These are phyloP conservation scores for Pectinophora gossypiella DNA, from an alignment of 1,140 invertebrate species.

Conservation along the genomic window DNA sequence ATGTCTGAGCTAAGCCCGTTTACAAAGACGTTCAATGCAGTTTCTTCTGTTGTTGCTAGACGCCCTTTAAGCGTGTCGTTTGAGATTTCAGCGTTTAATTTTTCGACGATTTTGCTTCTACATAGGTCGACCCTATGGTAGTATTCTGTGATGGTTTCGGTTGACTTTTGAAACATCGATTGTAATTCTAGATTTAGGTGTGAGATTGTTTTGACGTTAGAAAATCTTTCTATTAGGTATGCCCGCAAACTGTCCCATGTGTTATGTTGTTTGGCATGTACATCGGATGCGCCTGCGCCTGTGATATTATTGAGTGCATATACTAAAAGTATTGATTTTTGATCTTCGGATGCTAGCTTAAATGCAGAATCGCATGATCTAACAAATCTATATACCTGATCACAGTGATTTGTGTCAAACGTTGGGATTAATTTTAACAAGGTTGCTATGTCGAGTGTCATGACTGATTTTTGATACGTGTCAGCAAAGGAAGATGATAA, in stretches of 20 bases:
- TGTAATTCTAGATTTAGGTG: slow-evolving; percentile 18
- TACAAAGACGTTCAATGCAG: slow-evolving; percentile 10
- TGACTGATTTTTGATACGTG: slow-evolving; percentile 8
- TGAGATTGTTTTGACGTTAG: slow-evolving; percentile 12
- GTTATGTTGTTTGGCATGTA: slow-evolving; percentile 2
- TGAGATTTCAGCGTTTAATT: slow-evolving; percentile 11
- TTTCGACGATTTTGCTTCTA: slow-evolving; percentile 14
- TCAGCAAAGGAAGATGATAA: no score
- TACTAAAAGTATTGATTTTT: slow-evolving; percentile 3
- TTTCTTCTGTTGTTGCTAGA: slow-evolving; percentile 10
- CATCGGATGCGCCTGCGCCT: slow-evolving; percentile 3
- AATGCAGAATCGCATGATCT: slow-evolving; percentile 22
- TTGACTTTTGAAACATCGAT: slow-evolving; percentile 11
- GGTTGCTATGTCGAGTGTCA: slow-evolving; percentile 10
- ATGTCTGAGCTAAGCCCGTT: slow-evolving; percentile 13
- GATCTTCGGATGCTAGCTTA: background rate
- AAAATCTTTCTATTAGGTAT: slow-evolving; percentile 13
- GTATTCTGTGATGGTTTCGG: slow-evolving; percentile 9
- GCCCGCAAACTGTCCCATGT: slow-evolving; percentile 1
- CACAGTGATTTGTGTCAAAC: slow-evolving; percentile 16
- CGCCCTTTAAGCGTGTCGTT: slow-evolving; percentile 3
- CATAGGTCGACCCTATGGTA: slow-evolving; percentile 15
- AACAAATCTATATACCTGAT: slow-evolving; percentile 22
- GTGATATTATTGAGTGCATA: slow-evolving; percentile 15
- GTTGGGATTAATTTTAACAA: slow-evolving; percentile 19